Base-by-base conservation (phyloP, 1,140 invertebrate species). In the Anastatus disparis region DNA sequence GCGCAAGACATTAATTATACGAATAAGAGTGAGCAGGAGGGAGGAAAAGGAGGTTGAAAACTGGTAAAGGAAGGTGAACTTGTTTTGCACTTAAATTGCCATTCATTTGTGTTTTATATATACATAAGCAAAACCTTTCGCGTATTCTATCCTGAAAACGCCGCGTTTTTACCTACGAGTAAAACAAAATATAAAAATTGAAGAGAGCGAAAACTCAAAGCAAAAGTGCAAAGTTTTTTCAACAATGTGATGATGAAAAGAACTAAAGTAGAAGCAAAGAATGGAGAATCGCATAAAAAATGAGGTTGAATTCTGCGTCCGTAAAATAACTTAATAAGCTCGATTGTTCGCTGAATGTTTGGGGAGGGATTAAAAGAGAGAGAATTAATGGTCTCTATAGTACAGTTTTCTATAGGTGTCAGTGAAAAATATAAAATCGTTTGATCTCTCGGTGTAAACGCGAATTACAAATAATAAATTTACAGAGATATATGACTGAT, bases 11-110 rank as follows among this genome's bases (percentile, higher is more conserved):
- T 70, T 70, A 70, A 70, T 70, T 63, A 55, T 55, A 56, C 50
- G 26, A 48, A 67, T 22, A n/a, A 17, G 63, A 17, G 20, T 17
- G 44, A 4, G 61, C 3, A 15, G 52, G 24, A 0, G 63, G n/a
- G 38, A n/a, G n/a, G n/a, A n/a, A n/a, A n/a, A n/a, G n/a, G n/a
- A n/a, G n/a, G n/a, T n/a, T n/a, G n/a, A n/a, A n/a, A n/a, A n/a
- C n/a, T n/a, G 31, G 31, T 35, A 35, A 35, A 35, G 10, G 31
- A 6, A n/a, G 56, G 2, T 22, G 46, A 46, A 63, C 68, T 56
- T 46, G 48, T 63, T 70, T 70, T 63, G 59, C 40, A 63, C 50
- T 70, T 56, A 63, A 70, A 63, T 70, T 70, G 59, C 58, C 48
- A 63, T 70, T 70, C n/a, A 55, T 63, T 63, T 63, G 48, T 46